phyloP scores from a whole-genome alignment of 2,797 vertebrate genomes.

The Limosa lapponica region DNA sequence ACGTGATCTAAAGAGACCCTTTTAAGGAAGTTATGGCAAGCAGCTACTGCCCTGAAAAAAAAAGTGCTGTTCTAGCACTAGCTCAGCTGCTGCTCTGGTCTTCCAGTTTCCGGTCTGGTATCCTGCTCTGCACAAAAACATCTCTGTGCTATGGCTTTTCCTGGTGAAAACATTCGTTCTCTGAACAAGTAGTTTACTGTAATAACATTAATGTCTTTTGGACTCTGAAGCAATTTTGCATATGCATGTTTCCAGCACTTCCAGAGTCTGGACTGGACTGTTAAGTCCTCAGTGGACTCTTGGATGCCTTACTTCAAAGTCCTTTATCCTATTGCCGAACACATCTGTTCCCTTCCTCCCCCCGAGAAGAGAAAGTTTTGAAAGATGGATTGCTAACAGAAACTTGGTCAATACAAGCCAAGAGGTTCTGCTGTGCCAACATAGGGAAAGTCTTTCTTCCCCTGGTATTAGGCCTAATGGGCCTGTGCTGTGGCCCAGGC shows the following conservation, averaged over 20 bases:
- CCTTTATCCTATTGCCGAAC: background rate
- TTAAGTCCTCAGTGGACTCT: background rate
- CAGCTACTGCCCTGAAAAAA: background rate
- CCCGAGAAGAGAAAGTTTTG: background rate
- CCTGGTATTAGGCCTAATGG: background rate
- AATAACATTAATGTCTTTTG: background rate
- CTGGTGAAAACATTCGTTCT: background rate
- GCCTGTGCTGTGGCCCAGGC: background rate
- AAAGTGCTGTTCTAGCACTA: conserved; percentile 32
- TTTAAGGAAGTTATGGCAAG: conserved; percentile 40
- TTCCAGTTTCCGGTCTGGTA: conserved; percentile 43
- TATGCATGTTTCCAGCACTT: background rate
- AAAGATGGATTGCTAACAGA: background rate
- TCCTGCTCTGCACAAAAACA: conserved; percentile 41
- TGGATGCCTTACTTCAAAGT: background rate
- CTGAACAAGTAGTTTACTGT: background rate
- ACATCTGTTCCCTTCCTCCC: background rate
- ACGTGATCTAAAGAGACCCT: background rate
- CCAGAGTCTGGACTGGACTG: background rate
- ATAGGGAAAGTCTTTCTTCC: background rate
- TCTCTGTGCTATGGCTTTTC: conserved; percentile 5
- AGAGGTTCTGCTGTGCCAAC: background rate
- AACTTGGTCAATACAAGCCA: background rate
- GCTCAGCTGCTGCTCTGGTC: conserved; percentile 16
- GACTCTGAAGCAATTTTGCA: background rate